A percentile compares a stretch with the other conserved stretches of the same genome.
Conservation (phyloP, 2,113 vertebrate species). For the Nesoenas mayeri region DNA sequence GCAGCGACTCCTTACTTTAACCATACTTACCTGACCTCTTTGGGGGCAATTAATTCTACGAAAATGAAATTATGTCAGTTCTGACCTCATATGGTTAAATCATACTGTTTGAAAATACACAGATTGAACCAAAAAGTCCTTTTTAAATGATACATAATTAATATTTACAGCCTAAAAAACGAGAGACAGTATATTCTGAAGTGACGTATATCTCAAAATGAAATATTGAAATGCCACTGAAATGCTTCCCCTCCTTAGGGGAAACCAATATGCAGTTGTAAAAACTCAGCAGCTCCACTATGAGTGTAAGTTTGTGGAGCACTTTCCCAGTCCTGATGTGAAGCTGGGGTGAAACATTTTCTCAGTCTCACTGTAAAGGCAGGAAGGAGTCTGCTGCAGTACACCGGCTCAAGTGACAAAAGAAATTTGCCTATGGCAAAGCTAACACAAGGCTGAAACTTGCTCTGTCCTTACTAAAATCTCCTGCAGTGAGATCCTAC, state of each 20-base stretch:
- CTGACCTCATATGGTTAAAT: background rate
- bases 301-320: background rate
- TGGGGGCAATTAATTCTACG: background rate
- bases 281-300: background rate
- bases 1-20: background rate
- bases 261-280: background rate
- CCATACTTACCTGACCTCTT: background rate
- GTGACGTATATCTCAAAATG: background rate
- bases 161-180: background rate
- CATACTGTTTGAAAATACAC: background rate
- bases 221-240: background rate
- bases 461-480: background rate
- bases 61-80: background rate
- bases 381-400: background rate
- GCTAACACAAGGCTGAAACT: background rate
- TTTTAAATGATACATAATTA: background rate
- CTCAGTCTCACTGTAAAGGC: background rate
- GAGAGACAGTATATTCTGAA: background rate
- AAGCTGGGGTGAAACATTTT: background rate
- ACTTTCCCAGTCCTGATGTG: background rate
- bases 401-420: background rate
- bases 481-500: background rate
- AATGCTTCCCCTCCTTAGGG: background rate
- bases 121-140: background rate
- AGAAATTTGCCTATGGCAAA: background rate